phyloP scores from a whole-genome alignment of 2,113 vertebrate species.

The Spermophilus dauricus region DNA sequence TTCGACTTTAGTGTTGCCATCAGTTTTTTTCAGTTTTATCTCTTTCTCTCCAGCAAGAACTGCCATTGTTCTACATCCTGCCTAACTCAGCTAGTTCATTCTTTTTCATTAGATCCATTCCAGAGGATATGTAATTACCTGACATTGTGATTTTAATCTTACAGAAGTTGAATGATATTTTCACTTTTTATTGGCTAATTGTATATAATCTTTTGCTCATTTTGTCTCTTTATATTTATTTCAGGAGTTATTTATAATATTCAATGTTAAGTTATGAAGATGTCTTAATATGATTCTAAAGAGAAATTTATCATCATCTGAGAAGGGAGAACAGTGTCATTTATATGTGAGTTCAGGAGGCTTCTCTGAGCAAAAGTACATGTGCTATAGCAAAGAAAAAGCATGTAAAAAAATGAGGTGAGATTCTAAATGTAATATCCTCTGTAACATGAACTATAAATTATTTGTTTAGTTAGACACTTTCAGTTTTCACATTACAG shows the following conservation, averaged over 20 bases:
- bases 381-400: neutral
- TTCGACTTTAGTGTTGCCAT: neutral
- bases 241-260: neutral
- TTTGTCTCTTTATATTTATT: neutral
- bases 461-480: neutral
- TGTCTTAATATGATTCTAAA: neutral
- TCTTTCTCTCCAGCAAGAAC: neutral
- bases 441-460: neutral
- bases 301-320: neutral
- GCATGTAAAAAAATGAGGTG: neutral
- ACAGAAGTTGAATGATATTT: neutral
- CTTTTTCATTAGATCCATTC: neutral
- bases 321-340: neutral
- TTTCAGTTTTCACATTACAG: slow-evolving; percentile 36
- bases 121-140: neutral
- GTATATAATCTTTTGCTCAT: neutral
- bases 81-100: neutral
- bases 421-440: neutral
- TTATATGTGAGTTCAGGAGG: neutral
- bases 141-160: too few species aligned
- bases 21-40: neutral
- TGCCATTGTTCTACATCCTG: neutral
- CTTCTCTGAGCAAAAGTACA: neutral
- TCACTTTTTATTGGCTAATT: neutral
- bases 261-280: neutral